Base-by-base conservation (phyloP, 2,797 vertebrate genomes). In the Sciurus carolinensis region DNA sequence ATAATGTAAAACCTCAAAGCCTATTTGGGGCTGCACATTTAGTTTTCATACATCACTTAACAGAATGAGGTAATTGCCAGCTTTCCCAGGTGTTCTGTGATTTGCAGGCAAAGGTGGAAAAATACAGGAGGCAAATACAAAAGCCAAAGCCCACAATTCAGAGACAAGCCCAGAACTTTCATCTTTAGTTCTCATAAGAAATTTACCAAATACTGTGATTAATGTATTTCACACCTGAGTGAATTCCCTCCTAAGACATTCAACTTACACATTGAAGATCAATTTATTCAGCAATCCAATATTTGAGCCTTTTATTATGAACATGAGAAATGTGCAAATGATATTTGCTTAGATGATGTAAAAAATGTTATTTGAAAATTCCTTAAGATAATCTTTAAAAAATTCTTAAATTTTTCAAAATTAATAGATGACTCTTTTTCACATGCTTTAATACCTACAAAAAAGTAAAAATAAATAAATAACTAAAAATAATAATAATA, bases 221-320 rank as follows among this genome's bases (percentile, higher is more conserved):
- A 86, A 71, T 77, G 30, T 33, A 26, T 91, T 93, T 95, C 67
- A 75, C 72, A 75, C 28, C 82, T 15, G n/a, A 97, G 17, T 30
- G 71, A 18, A 72, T 80, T 85, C 7, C 95, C 52, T 94, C 44
- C 81, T 75, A 73, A 83, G 87, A 42, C 6, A 33, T 69, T 94
- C 82, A 42, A 3, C 91, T 95, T 82, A 52, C 8, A 76, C 39
- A 10, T 0, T 18, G 13, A 52, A 72, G 42, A 82, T 95, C 6
- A 92, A 96, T 85, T 95, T 92, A 85, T 81, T 87, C 87, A 90
- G n/a, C 44, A 86, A 85, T 59, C 26, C 18, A 96, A 50, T 92
- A 89, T 82, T 95, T 73, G 39, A 77, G 44, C 7, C 76, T 59
- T 77, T 69, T 91, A 52, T 87, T 36, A 50, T 33, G 30, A 96